Base-by-base conservation (phyloP, 2,888 invertebrate species). In the Micropterix aruncella region DNA sequence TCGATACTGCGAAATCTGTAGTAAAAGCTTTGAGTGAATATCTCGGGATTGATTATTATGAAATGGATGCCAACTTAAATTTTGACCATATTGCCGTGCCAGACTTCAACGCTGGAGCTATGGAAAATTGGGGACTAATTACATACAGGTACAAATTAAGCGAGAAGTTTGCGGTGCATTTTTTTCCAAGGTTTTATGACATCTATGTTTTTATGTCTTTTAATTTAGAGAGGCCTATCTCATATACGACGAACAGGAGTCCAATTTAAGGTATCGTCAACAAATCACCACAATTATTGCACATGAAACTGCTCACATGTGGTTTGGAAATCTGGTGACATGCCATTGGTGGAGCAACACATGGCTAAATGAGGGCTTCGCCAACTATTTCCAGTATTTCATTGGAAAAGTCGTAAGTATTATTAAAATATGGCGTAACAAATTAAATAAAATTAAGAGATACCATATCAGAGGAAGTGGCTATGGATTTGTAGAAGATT, bases 71-170 rank as follows among this genome's bases (percentile, higher is more conserved):
- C 1, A 65, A 83, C 46, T 67, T 79, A 3, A 90, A 90, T 58
- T 73, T 90, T 60, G 85, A 91, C 56, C 79, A 90, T 56, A 79
- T 89, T n/a, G 90, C 88, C 2, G 74, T 93, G 47, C 82, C 88
- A 0, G 87, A 91, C 58, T 90, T 91, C 59, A 74, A 75, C 40
- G 80, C 84, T 49, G 87, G 86, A 38, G 91, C 91, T 43, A 91
- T 92, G 91, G 90, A 91, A 58, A 92, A 93, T 59, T 92, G 91
- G 90, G 92, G 91, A 4, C 66, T 92, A 17, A 73, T 90, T 4
- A 90, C 85, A 2, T 92, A 84, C 63, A 77, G 78, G 82, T 80
- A 59, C 50, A 46, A 39, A 46, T 40, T 44, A 44, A 27, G 1
- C 12, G n/a, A 27, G n/a, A 9, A 16, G 14, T 18, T 36, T 39